Evolutionary conservation across 2,797 vertebrate genomes (phyloP).

Genomic region (Hemibagrus guttatus): DNA sequence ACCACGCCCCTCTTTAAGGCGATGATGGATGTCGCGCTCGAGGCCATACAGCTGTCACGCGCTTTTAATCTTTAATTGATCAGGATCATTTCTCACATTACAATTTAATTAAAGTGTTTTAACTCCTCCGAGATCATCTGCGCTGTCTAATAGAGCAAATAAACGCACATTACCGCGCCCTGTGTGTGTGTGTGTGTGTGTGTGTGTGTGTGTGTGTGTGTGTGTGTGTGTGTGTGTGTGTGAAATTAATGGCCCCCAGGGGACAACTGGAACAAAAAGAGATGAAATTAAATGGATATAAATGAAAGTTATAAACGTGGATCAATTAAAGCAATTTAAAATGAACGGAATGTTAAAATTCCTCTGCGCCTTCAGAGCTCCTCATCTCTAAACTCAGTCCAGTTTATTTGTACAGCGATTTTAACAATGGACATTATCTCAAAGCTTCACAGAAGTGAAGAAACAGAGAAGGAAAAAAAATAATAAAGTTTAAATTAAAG

Average conservation of each 20-base stretch:
- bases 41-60: conserved; percentile 78
- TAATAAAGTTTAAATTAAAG: too few species aligned
- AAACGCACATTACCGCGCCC: conserved; percentile 70
- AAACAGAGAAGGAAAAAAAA: too few species aligned
- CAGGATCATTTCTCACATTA: conserved; percentile 95
- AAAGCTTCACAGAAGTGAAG: too few species aligned
- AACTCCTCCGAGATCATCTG: conserved; percentile 71
- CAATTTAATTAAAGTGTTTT: conserved; percentile 77
- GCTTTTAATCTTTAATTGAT: conserved; percentile 85
- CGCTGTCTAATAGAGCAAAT: conserved; percentile 70
- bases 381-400: neutral
- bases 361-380: neutral
- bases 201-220: neutral
- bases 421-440: too few species aligned
- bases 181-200: conserved; percentile 29
- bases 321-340: neutral
- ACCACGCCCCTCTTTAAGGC: conserved; percentile 26
- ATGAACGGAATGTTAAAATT: neutral
- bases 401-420: too few species aligned
- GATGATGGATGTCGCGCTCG: conserved; percentile 72
- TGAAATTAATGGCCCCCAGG: conserved; percentile 24
- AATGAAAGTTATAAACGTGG: conserved; percentile 17
- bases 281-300: conserved; percentile 15
- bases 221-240: neutral
- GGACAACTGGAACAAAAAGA: conserved; percentile 7